These are phyloP conservation scores for Tetragnatha versicolor DNA, from an alignment of 1,140 invertebrate genomes.

Conservation along the genomic window DNA sequence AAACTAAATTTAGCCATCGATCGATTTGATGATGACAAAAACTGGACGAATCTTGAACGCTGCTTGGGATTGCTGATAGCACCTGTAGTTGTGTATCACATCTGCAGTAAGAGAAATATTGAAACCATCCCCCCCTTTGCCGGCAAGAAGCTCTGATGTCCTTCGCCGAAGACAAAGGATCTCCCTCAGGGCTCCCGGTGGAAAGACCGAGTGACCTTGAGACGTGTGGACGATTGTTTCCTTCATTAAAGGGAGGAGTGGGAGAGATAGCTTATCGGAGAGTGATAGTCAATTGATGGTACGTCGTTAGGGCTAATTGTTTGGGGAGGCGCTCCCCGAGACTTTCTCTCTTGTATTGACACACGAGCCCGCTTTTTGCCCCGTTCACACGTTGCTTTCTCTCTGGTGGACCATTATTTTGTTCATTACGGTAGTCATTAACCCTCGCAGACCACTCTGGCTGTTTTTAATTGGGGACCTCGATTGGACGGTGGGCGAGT, in stretches of 20 bases:
- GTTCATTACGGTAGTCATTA: slow-evolving; percentile 40
- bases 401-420: slow-evolving; percentile 31
- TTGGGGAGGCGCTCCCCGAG: not conserved
- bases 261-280: slow-evolving; percentile 50
- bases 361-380: slow-evolving; percentile 31
- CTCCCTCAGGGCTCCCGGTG: slow-evolving; percentile 6
- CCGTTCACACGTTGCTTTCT: slow-evolving; percentile 27
- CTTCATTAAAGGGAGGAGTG: slow-evolving; percentile 39
- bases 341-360: slow-evolving; percentile 43
- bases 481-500: too few species aligned
- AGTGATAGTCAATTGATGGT: slow-evolving; percentile 48
- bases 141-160: not conserved
- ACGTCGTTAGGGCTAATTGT: slow-evolving; percentile 50
- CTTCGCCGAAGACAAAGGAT: slow-evolving; percentile 35
- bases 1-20: too few species aligned
- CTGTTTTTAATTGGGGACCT: too few species aligned
- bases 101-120: too few species aligned
- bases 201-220: slow-evolving; percentile 52
- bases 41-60: too few species aligned
- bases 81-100: too few species aligned
- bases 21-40: too few species aligned
- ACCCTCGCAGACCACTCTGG: too few species aligned
- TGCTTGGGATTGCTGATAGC: too few species aligned
- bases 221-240: slow-evolving; percentile 51
- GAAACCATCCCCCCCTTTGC: too few species aligned